Evolutionary conservation across 2,113 vertebrate species (phyloP).

Genomic region (Syngnathus scovelli): DNA sequence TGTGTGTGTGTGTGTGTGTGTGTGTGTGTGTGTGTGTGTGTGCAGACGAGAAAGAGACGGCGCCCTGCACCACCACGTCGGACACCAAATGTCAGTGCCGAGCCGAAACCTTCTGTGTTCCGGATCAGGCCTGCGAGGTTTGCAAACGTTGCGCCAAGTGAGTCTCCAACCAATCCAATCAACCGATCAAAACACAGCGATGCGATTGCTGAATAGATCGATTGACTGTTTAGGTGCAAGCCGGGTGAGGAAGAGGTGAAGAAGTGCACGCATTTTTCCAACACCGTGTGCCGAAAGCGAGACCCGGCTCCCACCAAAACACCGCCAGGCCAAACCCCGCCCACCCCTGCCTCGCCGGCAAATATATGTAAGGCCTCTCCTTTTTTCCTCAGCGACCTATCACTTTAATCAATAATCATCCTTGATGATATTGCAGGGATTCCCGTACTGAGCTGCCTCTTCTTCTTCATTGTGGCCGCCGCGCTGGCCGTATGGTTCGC

Average conservation of each 20-base stretch:
- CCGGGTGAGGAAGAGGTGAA: constrained; percentile 59
- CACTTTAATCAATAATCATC: not conserved
- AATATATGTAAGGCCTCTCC: constrained; percentile 28
- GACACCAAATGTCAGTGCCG: constrained; percentile 70
- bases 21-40: not conserved
- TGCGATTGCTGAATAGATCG: too few relatives aligned
- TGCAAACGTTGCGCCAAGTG: constrained; percentile 73
- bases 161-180: constrained; percentile 12
- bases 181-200: too few relatives aligned
- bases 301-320: constrained; percentile 21
- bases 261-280: constrained; percentile 64
- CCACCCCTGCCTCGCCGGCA: not conserved
- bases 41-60: constrained; percentile 63
- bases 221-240: constrained; percentile 61
- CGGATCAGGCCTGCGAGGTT: constrained; percentile 74
- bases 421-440: constrained; percentile 25
- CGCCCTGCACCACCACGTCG: constrained; percentile 51
- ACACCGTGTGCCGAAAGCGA: constrained; percentile 63
- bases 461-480: rapidly evolving
- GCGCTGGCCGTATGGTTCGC: constrained; percentile 8
- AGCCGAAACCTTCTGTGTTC: constrained; percentile 65
- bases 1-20: not conserved
- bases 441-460: constrained; percentile 11
- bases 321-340: not conserved
- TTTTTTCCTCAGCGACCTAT: not conserved